A percentile compares a stretch with the other conserved stretches of the same genome.
These are phyloP conservation scores for Papilio dardanus DNA, from an alignment of 1,140 invertebrate species.

Conservation along the genomic window DNA sequence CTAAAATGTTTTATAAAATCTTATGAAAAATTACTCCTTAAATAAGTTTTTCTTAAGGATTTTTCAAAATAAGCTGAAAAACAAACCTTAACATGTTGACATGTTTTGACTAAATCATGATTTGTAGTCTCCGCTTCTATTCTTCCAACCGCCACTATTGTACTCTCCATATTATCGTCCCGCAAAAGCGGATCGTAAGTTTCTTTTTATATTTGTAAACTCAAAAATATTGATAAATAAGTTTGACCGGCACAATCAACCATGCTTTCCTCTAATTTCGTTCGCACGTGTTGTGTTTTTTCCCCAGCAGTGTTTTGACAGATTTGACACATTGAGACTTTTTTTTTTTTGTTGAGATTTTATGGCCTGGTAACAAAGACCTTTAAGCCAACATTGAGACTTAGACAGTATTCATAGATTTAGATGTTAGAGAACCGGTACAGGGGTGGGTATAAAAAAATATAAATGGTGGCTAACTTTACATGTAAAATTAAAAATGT, in stretches of 20 bases:
- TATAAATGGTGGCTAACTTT: too few relatives aligned
- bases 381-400: too few relatives aligned
- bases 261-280: background rate
- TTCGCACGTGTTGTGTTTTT: conserved; percentile 27
- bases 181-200: conserved; percentile 1
- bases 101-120: conserved; percentile 55
- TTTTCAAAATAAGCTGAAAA: conserved; percentile 13
- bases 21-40: too few relatives aligned
- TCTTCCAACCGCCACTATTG: conserved; percentile 47
- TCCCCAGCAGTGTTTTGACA: conserved; percentile 1
- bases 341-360: too few relatives aligned
- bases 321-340: too few relatives aligned
- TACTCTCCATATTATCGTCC: conserved; percentile 57
- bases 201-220: conserved; percentile 25
- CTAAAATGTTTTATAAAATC: too few relatives aligned
- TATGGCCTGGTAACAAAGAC: too few relatives aligned
- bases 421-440: too few relatives aligned
- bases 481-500: too few relatives aligned
- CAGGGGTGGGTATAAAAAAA: too few relatives aligned
- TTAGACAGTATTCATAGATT: too few relatives aligned
- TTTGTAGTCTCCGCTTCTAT: conserved; percentile 56
- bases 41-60: background rate
- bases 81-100: conserved; percentile 62
- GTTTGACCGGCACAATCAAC: conserved; percentile 21
- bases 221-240: conserved; percentile 42